Conservation (phyloP, 2,888 invertebrate genomes). For the Bhutanitis thaidina region DNA sequence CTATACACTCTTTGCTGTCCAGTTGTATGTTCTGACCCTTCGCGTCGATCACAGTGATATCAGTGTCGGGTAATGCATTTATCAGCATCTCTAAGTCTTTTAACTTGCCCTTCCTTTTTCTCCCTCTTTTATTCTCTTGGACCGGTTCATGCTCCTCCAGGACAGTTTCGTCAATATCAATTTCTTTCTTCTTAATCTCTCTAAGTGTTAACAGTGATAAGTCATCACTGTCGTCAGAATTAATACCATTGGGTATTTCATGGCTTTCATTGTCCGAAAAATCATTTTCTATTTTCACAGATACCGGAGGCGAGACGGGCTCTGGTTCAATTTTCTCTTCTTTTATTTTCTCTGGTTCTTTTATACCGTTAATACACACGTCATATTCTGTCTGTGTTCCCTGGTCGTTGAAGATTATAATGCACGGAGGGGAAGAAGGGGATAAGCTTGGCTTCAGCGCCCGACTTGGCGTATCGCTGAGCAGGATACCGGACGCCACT, state of each 20-base stretch:
- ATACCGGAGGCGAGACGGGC: slow-evolving; percentile 24
- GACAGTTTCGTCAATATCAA: slow-evolving; percentile 7
- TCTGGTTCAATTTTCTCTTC: slow-evolving; percentile 50
- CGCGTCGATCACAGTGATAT: neutral
- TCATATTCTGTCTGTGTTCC: slow-evolving; percentile 52
- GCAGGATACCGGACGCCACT: slow-evolving; percentile 25
- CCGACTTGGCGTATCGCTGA: neutral
- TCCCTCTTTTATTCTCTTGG: slow-evolving; percentile 23
- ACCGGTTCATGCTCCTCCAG: slow-evolving; percentile 27
- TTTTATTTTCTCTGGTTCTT: slow-evolving; percentile 34
- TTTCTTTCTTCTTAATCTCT: slow-evolving; percentile 43
- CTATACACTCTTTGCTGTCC: neutral
- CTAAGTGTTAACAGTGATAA: slow-evolving; percentile 51
- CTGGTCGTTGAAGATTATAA: slow-evolving; percentile 32
- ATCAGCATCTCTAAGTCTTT: slow-evolving; percentile 19
- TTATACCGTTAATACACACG: neutral
- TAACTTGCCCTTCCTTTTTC: slow-evolving; percentile 25
- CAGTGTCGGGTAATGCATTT: slow-evolving; percentile 7
- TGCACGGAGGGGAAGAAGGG: slow-evolving; percentile 27
- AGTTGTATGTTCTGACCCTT: too few relatives aligned
- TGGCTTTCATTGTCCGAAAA: slow-evolving; percentile 32
- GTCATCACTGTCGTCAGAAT: slow-evolving; percentile 57
- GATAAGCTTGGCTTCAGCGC: slow-evolving; percentile 39
- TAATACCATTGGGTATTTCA: slow-evolving; percentile 26
- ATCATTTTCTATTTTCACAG: slow-evolving; percentile 46